phyloP scores from a whole-genome alignment of 2,888 invertebrate genomes.

The Yponomeuta evonymella region DNA sequence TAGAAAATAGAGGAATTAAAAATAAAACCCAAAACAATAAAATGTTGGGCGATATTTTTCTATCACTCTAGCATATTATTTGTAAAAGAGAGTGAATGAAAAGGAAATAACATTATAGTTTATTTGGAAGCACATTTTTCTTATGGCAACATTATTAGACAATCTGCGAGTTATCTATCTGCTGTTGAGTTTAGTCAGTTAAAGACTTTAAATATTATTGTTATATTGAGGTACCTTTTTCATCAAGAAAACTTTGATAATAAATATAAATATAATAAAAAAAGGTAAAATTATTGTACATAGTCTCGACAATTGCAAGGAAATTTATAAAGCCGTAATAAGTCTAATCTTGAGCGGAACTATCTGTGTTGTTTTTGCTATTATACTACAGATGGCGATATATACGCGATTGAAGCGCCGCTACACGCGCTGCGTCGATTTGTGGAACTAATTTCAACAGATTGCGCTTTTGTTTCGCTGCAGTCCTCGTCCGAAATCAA shows the following conservation, averaged over 20 bases:
- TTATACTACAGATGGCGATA: not conserved
- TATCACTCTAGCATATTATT: no score
- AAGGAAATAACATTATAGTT: no score
- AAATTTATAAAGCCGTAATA: not conserved
- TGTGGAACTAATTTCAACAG: conserved; percentile 50
- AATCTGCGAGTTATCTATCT: not conserved
- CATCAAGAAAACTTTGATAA: no score
- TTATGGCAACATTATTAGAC: not conserved
- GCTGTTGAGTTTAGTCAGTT: no score
- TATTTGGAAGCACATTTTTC: not conserved
- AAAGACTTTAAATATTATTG: no score
- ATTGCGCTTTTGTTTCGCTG: conserved; percentile 46
- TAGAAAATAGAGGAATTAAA: no score
- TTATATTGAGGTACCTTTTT: no score
- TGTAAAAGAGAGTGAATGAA: no score
- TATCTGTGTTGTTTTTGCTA: not conserved
- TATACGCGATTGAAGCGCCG: conserved; percentile 38
- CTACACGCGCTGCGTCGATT: conserved; percentile 36
- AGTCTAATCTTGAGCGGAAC: conserved; percentile 7
- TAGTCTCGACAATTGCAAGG: not conserved
- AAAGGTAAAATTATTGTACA: not conserved
- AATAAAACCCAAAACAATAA: no score
- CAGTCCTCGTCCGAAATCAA: conserved; percentile 71
- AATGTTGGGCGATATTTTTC: no score
- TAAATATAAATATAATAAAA: not conserved